Conservation (phyloP, 2,797 vertebrate genomes). For the Sphaeramia orbicularis region DNA sequence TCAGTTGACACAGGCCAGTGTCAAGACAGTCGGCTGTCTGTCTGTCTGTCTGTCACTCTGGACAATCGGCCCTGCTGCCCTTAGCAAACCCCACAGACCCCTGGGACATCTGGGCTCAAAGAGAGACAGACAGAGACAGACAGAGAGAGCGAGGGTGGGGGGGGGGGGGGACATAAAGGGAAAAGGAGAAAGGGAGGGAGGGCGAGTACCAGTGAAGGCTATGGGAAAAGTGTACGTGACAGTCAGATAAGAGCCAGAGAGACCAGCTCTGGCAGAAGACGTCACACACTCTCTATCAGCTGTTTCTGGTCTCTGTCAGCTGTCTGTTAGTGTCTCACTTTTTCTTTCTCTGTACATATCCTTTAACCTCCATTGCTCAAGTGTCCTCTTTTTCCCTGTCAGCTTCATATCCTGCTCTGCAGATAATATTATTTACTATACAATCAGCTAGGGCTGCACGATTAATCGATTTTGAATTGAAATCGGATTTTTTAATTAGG, state of each 20-base stretch:
- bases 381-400: slow-evolving; percentile 41
- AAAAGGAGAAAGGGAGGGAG: slow-evolving; percentile 11
- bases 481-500: too few relatives aligned
- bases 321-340: slow-evolving; percentile 50
- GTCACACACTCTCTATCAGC: slow-evolving; percentile 63
- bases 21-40: slow-evolving; percentile 43
- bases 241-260: slow-evolving; percentile 71
- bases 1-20: slow-evolving; percentile 67
- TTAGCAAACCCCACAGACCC: slow-evolving; percentile 51
- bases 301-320: slow-evolving; percentile 75
- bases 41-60: slow-evolving; percentile 49
- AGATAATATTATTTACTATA: background rate
- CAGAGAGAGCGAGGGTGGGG: slow-evolving; percentile 26
- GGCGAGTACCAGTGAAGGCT: slow-evolving; percentile 34
- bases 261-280: slow-evolving; percentile 57
- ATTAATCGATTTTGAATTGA: too few relatives aligned
- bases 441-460: too few relatives aligned
- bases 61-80: slow-evolving; percentile 60
- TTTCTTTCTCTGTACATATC: slow-evolving; percentile 41
- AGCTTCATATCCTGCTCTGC: background rate
- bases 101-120: slow-evolving; percentile 55
- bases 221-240: slow-evolving; percentile 74
- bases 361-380: slow-evolving; percentile 38
- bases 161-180: background rate
- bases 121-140: background rate